A percentile compares a stretch with the other conserved stretches of the same genome.
Evolutionary conservation across 2,888 invertebrate genomes (phyloP).

Genomic region (Amblyjoppa proteus): DNA sequence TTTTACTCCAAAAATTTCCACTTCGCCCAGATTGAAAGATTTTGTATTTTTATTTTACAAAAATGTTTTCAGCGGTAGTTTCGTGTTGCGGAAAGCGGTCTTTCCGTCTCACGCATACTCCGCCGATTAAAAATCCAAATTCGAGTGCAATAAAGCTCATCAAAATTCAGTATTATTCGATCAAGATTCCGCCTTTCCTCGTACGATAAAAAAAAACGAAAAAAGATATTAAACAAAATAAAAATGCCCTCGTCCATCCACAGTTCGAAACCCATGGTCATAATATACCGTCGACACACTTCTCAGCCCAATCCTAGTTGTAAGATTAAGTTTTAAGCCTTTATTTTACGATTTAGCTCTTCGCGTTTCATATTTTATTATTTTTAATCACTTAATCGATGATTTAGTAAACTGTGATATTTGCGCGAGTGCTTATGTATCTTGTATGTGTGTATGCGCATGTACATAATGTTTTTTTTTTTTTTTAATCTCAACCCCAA

Average conservation of each 20-base stretch:
- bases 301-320: constrained; percentile 39
- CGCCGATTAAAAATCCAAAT: neutral
- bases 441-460: constrained; percentile 73
- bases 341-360: constrained; percentile 4
- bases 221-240: constrained; percentile 6
- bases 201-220: neutral
- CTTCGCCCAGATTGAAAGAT: neutral
- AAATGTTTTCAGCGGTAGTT: constrained; percentile 21
- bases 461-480: constrained; percentile 70
- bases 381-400: constrained; percentile 67
- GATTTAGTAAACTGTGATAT: constrained; percentile 81
- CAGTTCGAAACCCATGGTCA: constrained; percentile 25
- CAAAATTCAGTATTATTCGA: constrained; percentile 11
- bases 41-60: neutral
- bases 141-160: constrained; percentile 1
- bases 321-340: constrained; percentile 26
- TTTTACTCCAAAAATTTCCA: neutral
- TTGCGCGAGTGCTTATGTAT: constrained; percentile 77
- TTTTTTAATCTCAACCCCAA: constrained; percentile 61
- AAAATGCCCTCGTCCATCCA: constrained; percentile 34
- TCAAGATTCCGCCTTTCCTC: constrained; percentile 7
- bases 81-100: constrained; percentile 73
- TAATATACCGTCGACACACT: constrained; percentile 12
- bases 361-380: constrained; percentile 42
- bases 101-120: constrained; percentile 68